Conservation (phyloP, 1,140 invertebrate species). For the Phymorhynchus buccinoides region DNA sequence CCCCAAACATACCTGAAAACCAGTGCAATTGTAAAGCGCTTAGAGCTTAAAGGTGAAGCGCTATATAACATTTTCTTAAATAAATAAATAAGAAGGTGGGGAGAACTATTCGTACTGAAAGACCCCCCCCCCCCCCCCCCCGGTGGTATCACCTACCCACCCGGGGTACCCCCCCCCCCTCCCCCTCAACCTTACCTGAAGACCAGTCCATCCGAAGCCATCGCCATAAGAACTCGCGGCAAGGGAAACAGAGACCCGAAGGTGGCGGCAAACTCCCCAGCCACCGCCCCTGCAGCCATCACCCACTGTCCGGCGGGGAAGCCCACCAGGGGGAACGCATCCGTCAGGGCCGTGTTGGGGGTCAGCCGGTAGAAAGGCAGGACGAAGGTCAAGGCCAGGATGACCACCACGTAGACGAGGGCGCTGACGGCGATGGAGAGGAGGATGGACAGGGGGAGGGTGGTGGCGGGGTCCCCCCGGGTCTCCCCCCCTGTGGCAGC, state of each 20-base stretch:
- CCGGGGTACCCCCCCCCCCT: too few species aligned
- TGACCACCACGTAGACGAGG: constrained; percentile 87
- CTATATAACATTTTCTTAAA: too few species aligned
- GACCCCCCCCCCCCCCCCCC: too few species aligned
- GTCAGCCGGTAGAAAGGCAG: constrained; percentile 93
- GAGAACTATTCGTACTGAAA: too few species aligned
- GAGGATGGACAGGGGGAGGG: constrained; percentile 91
- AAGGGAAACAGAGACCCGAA: constrained; percentile 92
- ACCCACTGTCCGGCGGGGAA: constrained; percentile 83
- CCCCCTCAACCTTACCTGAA: constrained; percentile 77
- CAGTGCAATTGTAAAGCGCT: too few species aligned
- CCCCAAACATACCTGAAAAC: too few species aligned
- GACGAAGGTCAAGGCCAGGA: constrained; percentile 89
- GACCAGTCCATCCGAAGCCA: constrained; percentile 89
- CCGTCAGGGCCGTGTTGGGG: constrained; percentile 84
- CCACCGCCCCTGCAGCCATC: constrained; percentile 82
- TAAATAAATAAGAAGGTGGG: too few species aligned
- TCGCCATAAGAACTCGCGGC: constrained; percentile 89
- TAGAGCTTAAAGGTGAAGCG: too few species aligned
- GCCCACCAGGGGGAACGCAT: constrained; percentile 79
- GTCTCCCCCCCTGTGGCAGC: constrained; percentile 82
- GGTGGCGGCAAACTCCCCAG: constrained; percentile 79
- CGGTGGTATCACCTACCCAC: too few species aligned
- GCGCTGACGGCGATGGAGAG: constrained; percentile 86
- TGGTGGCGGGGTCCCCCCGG: constrained; percentile 88